Evolutionary conservation across 2,113 vertebrate species (phyloP).

Genomic region (Misgurnus anguillicaudatus): DNA sequence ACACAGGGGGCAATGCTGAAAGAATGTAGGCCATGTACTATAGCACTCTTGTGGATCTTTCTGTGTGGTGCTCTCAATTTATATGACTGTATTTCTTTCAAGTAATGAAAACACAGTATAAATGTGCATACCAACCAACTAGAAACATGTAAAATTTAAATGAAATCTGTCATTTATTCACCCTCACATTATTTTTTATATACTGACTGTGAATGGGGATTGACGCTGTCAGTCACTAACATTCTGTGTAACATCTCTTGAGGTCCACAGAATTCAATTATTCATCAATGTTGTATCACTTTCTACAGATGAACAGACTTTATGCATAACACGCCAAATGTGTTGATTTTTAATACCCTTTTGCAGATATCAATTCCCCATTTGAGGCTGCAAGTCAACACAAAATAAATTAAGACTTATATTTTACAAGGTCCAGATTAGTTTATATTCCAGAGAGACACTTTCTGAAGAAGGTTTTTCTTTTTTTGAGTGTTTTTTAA

Average conservation of each 20-base stretch:
- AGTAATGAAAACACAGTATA: neutral
- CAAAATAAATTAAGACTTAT: conserved; percentile 48
- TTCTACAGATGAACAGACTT: neutral
- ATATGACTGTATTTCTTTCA: too few relatives aligned
- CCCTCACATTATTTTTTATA: too few relatives aligned
- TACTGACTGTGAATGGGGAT: too few relatives aligned
- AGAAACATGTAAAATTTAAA: too few relatives aligned
- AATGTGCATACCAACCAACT: too few relatives aligned
- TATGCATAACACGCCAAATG: too few relatives aligned
- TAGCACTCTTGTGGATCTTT: neutral
- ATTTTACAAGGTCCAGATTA: conserved; percentile 64
- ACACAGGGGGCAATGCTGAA: conserved; percentile 61
- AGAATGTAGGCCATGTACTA: conserved; percentile 48
- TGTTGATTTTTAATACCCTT: neutral
- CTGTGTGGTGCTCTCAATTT: neutral
- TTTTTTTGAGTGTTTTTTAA: conserved; percentile 48
- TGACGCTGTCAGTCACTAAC: too few relatives aligned
- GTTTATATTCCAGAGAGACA: conserved; percentile 67
- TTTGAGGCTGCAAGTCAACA: conserved; percentile 10
- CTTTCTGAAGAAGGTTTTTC: conserved; percentile 67
- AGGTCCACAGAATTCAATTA: too few relatives aligned
- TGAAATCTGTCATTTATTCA: too few relatives aligned
- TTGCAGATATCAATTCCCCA: neutral
- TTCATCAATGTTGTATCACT: neutral
- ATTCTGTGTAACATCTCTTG: too few relatives aligned